Base-by-base conservation (phyloP, 2,797 vertebrate species). In the Triplophysa yarkandensis region DNA sequence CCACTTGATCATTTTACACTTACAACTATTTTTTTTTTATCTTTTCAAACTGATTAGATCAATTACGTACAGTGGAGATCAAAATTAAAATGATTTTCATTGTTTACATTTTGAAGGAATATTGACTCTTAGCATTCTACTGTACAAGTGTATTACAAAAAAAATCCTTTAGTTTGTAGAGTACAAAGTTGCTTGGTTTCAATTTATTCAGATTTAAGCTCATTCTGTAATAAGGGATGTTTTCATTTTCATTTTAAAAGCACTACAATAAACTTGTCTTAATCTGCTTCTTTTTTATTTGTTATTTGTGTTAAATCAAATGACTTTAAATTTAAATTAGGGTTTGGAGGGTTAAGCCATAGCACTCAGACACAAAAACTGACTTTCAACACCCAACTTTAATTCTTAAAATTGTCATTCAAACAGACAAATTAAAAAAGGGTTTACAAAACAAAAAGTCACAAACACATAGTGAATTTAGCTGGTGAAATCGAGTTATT, bases 341-440 rank as follows among this genome's bases (percentile, higher is more conserved):
- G n/a, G n/a, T n/a, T n/a, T n/a, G n/a, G n/a, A n/a, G n/a, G 32
- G 3, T 32, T 32, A 7, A 32, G 32, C 4, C 11, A 16, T 4
- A 41, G 4, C 39, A 41, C 39, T 14, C 17, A 6, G 19, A 50
- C 9, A 4, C 48, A 50, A 21, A 50, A 1, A 50, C 19, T 13
- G 21, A 14, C 21, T 44, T 6, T 79, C 74, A 82, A 84, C 68
- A 62, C 80, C 55, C 39, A 52, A 41, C 77, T 77, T 87, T 89
- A 92, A 91, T 92, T 92, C 90, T 90, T 90, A 88, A 92, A 91
- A 88, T 28, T 43, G 46, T 74, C 90, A 90, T 94, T 93, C 92
- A 95, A 95, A 95, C 92, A 92, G 88, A 94, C 90, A 94, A 94
- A 94, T 94, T 93, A 89, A 90, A 92, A n/a, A 90, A 86, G 82